Evolutionary conservation across 2,113 vertebrate genomes (phyloP).

Genomic region (Aspiorhynchus laticeps): DNA sequence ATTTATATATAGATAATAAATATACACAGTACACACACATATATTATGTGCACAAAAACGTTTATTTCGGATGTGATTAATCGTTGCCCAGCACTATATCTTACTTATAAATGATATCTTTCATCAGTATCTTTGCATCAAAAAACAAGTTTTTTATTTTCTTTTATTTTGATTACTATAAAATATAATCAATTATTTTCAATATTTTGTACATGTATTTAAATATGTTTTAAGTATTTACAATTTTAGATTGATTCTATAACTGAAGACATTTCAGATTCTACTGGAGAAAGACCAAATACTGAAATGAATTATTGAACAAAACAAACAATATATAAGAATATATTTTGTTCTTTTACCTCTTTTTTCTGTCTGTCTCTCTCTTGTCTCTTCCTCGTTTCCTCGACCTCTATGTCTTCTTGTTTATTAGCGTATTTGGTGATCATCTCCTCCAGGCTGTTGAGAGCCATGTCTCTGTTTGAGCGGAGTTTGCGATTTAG

Average conservation of each 20-base stretch:
- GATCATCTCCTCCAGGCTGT: conserved; percentile 82
- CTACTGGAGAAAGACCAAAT: neutral
- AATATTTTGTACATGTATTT: neutral
- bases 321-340: neutral
- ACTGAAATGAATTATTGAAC: neutral
- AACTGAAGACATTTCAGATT: neutral
- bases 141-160: neutral
- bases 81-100: neutral
- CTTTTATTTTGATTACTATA: neutral
- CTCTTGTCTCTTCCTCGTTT: conserved; percentile 68
- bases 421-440: conserved; percentile 80
- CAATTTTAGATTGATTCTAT: neutral
- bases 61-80: too few relatives aligned
- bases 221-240: neutral
- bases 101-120: neutral
- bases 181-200: neutral
- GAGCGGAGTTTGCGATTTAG: conserved; percentile 77
- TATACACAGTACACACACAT: too few relatives aligned
- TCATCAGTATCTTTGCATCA: neutral
- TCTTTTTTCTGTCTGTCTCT: conserved; percentile 68
- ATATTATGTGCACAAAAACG: too few relatives aligned
- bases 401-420: conserved; percentile 79
- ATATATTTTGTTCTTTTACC: conserved; percentile 53
- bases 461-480: conserved; percentile 78
- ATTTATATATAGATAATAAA: too few relatives aligned